Base-by-base conservation (phyloP, 2,888 invertebrate genomes). In the Zele albiditarsus region DNA sequence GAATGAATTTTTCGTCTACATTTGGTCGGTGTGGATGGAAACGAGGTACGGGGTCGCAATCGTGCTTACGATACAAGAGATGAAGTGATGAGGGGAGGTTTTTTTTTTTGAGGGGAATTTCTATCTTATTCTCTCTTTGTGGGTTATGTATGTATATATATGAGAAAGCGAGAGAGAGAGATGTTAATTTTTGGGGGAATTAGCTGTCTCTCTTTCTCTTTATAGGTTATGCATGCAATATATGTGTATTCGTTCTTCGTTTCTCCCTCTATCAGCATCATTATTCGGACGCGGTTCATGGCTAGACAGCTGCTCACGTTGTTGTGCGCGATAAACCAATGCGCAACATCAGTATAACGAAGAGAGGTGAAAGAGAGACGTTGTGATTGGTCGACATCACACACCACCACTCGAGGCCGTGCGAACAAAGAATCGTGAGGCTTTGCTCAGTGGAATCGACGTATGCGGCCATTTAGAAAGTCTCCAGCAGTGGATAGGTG, bases 351-450 rank as follows among this genome's bases (percentile, higher is more conserved):
- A 46, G 42, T 69, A 71, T 46, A 12, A 23, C 10, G 14, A 57
- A 77, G 75, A 77, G 81, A 80, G 66, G 49, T 12, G 27, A 46
- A 27, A 57, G 33, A 31, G 16, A 8, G 28, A 5, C 28, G 0
- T 16, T 60, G 42, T 62, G 73, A 87, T 84, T 82, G 81, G 84
- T 58, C 71, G 68, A 23, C n/a, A 57, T n/a, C 49, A 57, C 28
- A 16, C 71, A 71, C 82, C 83, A 82, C 84, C 79, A 62, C 77
- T 23, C 58, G 58, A n/a, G 57, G 66, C 63, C 68, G 60, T 68
- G 60, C 77, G 85, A 85, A 87, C 87, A 87, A 87, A 87, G 87
- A 84, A 85, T 83, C 82, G 80, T 68, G 78, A 82, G 84, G 83
- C 83, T 79, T 84, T 80, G 80, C 77, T 78, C 67, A 70, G 80